These are phyloP conservation scores for Scaptomyza graminum DNA, from an alignment of 1,140 invertebrate genomes.

Conservation along the genomic window DNA sequence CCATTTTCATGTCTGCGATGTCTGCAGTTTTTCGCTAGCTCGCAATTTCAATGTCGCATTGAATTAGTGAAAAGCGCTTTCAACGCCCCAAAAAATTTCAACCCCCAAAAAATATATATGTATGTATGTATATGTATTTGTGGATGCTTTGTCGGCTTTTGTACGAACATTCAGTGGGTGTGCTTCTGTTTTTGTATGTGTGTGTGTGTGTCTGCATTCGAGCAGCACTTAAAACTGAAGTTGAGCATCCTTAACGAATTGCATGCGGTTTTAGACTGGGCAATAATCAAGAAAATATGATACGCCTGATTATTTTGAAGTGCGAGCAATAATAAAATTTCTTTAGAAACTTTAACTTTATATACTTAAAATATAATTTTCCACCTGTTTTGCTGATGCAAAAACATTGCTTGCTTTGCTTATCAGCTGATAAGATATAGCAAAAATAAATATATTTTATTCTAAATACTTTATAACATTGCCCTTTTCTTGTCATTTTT, in stretches of 20 bases:
- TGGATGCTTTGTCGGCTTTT: constrained; percentile 50
- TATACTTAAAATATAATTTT: background rate
- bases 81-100: constrained; percentile 74
- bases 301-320: background rate
- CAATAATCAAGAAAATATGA: constrained; percentile 30
- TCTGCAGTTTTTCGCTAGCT: constrained; percentile 60
- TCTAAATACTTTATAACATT: background rate
- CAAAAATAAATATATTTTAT: constrained; percentile 16
- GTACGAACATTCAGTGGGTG: constrained; percentile 3
- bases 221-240: constrained; percentile 66
- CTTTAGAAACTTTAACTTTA: background rate
- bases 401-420: constrained; percentile 11
- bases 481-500: no score
- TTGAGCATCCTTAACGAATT: constrained; percentile 69
- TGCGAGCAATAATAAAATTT: background rate
- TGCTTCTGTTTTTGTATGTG: constrained; percentile 27
- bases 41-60: constrained; percentile 82
- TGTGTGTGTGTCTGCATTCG: constrained; percentile 55
- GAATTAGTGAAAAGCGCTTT: constrained; percentile 82
- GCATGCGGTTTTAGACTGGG: constrained; percentile 51
- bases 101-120: constrained; percentile 59
- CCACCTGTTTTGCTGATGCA: background rate
- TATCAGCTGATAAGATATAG: constrained; percentile 35
- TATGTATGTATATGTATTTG: constrained; percentile 14
- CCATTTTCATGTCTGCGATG: constrained; percentile 12